Percentiles rank a stretch among this genome's conserved stretches.
Conservation (phyloP, 2,797 vertebrate species). For the Aldrovandia affinis region DNA sequence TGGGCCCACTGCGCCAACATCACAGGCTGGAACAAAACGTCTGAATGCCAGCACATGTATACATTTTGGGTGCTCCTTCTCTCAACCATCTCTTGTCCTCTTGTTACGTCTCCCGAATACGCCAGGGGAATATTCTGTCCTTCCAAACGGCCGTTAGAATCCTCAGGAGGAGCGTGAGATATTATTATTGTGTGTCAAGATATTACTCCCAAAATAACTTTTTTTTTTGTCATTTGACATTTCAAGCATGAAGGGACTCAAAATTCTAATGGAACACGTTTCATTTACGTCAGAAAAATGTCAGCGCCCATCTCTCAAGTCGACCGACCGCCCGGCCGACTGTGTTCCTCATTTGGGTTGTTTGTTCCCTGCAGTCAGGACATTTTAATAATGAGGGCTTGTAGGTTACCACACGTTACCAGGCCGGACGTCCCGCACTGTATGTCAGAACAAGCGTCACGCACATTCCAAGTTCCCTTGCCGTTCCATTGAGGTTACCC, state of each 20-base stretch:
- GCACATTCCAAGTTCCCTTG: no score
- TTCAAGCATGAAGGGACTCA: neutral
- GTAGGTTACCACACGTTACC: no score
- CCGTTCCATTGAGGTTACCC: no score
- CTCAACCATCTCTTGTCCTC: no score
- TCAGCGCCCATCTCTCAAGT: neutral
- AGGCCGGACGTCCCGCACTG: no score
- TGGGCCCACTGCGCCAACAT: no score
- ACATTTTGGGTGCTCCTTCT: no score
- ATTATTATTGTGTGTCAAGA: neutral
- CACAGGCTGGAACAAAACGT: no score
- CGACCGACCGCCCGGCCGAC: no score
- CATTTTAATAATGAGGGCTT: neutral
- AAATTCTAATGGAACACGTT: neutral
- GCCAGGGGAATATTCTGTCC: neutral
- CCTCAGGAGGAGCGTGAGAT: neutral
- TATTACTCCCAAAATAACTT: neutral
- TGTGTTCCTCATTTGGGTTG: neutral
- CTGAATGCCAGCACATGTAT: no score
- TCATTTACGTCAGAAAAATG: constrained; percentile 4
- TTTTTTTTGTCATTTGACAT: neutral
- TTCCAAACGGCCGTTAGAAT: constrained; percentile 1
- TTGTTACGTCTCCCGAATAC: no score
- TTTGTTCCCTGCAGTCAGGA: neutral
- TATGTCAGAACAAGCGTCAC: no score